Base-by-base conservation (phyloP, 2,888 invertebrate genomes). In the Napeogenes sylphis region DNA sequence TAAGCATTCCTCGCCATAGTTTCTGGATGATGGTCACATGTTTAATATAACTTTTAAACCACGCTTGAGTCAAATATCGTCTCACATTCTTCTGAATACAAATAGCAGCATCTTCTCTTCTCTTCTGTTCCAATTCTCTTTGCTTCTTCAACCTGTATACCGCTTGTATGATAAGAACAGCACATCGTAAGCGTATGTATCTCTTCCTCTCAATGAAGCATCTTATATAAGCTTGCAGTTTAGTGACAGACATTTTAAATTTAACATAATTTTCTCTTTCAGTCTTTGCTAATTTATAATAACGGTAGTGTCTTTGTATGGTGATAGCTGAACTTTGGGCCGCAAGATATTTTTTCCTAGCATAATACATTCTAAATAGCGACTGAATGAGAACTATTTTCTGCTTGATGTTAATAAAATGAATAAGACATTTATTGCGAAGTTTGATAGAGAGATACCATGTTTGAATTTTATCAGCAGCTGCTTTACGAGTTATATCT, bases 1-100 rank as follows among this genome's bases (percentile, higher is more conserved):
- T 56, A 21, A 83, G 68, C 69, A 82, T 86, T 2, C 85, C 85
- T 73, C 82, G 82, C 88, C 91, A 92, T 61, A 83, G 69, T 60
- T 68, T 79, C 69, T 91, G 91, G 61, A 91, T 70, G 51, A 74
- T 76, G 56, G 83, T 70, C 1, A 84, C 79, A 32, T 80, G 77
- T 55, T 74, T 70, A 45, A 75, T 77, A 58, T 82, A 81, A 54
- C 74, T 66, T n/a, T 63, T 64, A 69, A 85, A 88, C 65, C 73
- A 68, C 4, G 78, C 80, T 61, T 77, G 77, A n/a, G 70, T 73
- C 14, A 87, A 67, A 63, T 84, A 84, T 13, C 83, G 70, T 55
- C 83, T 80, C 4, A 80, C 64, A 72, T 87, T 76, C 68, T 85
- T 87, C 67, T 89, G 90, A 56, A 88, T 74, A 62, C 76, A 80